Conservation (phyloP, 2,888 invertebrate genomes). For the Stenodera caucasica region DNA sequence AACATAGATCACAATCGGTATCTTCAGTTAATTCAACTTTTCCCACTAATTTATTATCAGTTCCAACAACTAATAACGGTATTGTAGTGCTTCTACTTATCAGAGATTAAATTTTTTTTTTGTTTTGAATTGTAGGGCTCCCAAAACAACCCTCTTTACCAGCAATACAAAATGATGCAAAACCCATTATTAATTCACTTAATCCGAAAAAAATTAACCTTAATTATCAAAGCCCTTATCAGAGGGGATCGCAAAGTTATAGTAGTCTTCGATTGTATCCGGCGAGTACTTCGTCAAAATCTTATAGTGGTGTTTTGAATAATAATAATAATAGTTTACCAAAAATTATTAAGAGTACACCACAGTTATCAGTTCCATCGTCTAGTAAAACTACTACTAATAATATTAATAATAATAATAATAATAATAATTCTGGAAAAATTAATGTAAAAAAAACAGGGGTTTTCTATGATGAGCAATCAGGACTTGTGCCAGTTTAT, state of each 20-base stretch:
- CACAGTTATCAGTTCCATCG: not conserved
- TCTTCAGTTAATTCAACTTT: not conserved
- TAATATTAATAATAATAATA: too few relatives aligned
- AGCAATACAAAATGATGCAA: not conserved
- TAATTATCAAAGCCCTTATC: constrained; percentile 17
- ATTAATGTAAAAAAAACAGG: constrained; percentile 18
- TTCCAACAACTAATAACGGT: not conserved
- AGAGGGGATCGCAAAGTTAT: not conserved
- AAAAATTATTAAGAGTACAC: not conserved
- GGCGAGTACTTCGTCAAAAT: not conserved
- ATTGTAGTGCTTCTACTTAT: constrained; percentile 6
- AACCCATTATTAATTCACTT: not conserved
- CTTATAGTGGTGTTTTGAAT: not conserved
- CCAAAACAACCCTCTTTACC: not conserved
- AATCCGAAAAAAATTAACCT: not conserved
- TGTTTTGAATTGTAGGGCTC: not conserved
- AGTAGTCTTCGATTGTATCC: not conserved
- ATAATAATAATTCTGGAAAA: not conserved
- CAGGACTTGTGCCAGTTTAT: constrained; percentile 41
- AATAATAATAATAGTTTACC: not conserved
- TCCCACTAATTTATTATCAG: not conserved
- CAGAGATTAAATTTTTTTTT: not conserved
- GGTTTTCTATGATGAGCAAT: constrained; percentile 13
- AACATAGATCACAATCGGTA: not conserved
- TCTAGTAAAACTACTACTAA: not conserved